Base-by-base conservation (phyloP, 2,888 invertebrate genomes). In the Cheilosia pagana region DNA sequence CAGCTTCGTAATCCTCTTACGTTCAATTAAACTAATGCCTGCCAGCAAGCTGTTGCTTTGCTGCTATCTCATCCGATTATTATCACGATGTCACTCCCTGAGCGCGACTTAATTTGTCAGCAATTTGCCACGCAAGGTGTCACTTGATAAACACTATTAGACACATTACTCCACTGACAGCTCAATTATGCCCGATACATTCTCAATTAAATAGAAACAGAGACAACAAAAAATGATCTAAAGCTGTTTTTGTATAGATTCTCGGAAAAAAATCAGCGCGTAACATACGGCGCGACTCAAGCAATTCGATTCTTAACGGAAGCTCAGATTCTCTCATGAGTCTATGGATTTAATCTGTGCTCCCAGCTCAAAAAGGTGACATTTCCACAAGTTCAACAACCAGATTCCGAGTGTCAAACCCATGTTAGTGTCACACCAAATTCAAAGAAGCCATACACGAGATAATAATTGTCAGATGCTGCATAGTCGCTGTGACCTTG, bases 1-100 rank as follows among this genome's bases (percentile, higher is more conserved):
- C 68, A 35, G 16, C 72, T 23, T 45, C 35, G 59, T 78, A 83
- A 83, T 78, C 78, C 59, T 57, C 83, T 83, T 83, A 83, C 16
- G 78, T 68, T 70, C 63, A 83, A 83, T 83, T 79, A 68, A 78
- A 62, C 68, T 62, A 59, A 83, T 55, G 41, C 59, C 16, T 45
- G 1, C 31, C 8, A 35, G n/a, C 25, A 59, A 57, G 28, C 43
- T 53, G 12, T 50, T 59, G 39, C 28, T 28, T 5, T 50, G 2
- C 53, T 41, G 62, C 48, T 41, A 53, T 41, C 41, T 78, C 72
- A 78, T 83, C 67, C 68, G 68, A 67, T 83, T 83, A 72, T 3
- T 62, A 23, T 25, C 19, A 10, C 19, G 19, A 45, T 55, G 55
- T 57, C 59, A 28, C 43, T 35, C 28, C 23, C 12, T 55, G 19